These are phyloP conservation scores for Pterobdella sp. DNA, from an alignment of 2,888 invertebrate genomes.

Conservation along the genomic window DNA sequence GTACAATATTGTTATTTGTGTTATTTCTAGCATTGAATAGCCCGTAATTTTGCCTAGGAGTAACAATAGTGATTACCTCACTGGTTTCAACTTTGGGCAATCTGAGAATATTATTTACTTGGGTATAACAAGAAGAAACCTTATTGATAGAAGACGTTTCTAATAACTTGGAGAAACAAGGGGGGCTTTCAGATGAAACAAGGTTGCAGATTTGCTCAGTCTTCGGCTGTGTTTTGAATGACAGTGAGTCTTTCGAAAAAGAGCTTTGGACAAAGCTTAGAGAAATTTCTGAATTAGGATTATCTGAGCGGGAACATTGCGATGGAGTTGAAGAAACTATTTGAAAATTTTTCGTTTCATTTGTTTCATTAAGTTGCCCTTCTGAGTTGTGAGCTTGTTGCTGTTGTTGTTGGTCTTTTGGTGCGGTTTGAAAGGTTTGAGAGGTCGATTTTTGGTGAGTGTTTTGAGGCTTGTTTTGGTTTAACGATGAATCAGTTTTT, in stretches of 20 bases:
- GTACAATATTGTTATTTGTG: neutral
- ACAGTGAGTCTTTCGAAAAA: neutral
- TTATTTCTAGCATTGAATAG: neutral
- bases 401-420: slow-evolving; percentile 2
- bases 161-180: neutral
- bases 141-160: no score
- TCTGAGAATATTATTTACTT: neutral
- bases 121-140: neutral
- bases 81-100: slow-evolving; percentile 1
- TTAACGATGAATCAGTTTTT: neutral
- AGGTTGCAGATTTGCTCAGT: neutral
- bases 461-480: neutral
- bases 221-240: neutral
- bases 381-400: no score
- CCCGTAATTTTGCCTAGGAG: neutral
- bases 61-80: slow-evolving; percentile 4
- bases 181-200: neutral
- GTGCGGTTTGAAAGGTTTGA: neutral
- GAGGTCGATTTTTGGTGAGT: neutral
- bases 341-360: neutral
- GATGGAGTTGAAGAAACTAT: neutral
- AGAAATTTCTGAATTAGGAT: no score
- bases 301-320: no score
- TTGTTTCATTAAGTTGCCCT: no score
- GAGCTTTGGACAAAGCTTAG: neutral